Conservation (phyloP, 2,888 invertebrate genomes). For the Clusia tigrina region DNA sequence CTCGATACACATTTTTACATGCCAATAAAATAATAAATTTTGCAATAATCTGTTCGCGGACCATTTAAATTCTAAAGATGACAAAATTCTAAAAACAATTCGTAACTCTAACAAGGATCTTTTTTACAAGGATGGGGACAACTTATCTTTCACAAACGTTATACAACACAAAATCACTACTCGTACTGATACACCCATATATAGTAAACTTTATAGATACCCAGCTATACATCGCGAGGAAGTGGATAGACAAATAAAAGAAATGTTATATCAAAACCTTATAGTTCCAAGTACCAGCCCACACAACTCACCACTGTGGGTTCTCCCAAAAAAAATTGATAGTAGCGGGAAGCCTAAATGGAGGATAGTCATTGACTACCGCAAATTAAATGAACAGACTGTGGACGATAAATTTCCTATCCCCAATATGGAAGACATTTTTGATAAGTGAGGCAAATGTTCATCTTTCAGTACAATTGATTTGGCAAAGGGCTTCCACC, state of each 20-base stretch:
- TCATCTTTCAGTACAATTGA: slow-evolving; percentile 34
- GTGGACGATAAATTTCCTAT: no score
- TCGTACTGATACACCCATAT: slow-evolving; percentile 22
- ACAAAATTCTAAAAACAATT: background rate
- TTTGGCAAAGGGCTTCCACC: slow-evolving; percentile 34
- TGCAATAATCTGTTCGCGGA: background rate
- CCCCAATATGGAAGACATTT: slow-evolving; percentile 30
- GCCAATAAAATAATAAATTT: background rate
- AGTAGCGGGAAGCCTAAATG: slow-evolving; percentile 23
- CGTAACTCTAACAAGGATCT: background rate
- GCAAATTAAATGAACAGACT: no score
- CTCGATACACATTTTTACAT: background rate
- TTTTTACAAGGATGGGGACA: slow-evolving; percentile 13
- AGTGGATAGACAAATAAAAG: slow-evolving; percentile 27
- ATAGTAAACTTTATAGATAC: slow-evolving; percentile 29
- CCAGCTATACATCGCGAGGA: slow-evolving; percentile 30
- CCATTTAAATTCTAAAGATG: background rate
- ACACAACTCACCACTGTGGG: slow-evolving; percentile 40
- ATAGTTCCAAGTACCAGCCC: slow-evolving; percentile 38
- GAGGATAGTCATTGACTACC: slow-evolving; percentile 20
- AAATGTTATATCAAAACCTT: slow-evolving; percentile 35
- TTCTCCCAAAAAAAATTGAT: slow-evolving; percentile 37
- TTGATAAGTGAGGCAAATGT: slow-evolving; percentile 33
- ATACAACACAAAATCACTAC: slow-evolving; percentile 21
- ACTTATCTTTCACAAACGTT: slow-evolving; percentile 11